Base-by-base conservation (phyloP, 2,888 invertebrate species). In the Liopterus haemorrhoidalis region DNA sequence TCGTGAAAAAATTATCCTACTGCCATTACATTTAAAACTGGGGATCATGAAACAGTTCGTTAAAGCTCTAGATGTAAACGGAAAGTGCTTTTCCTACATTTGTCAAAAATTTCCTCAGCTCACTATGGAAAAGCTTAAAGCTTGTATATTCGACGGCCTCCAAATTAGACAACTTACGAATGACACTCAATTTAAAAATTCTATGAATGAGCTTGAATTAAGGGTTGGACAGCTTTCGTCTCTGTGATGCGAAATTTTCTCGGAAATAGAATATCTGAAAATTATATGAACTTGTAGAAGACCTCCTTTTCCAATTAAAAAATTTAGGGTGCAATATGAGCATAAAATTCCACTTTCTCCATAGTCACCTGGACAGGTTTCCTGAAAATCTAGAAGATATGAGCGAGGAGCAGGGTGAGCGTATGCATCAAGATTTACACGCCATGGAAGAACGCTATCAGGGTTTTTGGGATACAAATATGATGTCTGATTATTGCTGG, bases 41-140 rank as follows among this genome's bases (percentile, higher is more conserved):
- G 56, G 55, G 2, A 25, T 54, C 16, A 49, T 56, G 32, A 58
- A 59, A 49, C 50, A 58, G 40, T 56, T 56, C 47, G 53, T 56
- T 1, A 57, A 55, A 43, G 45, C 52, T 15, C 39, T 55, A 22
- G 38, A 53, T 35, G 41, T 48, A 48, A 37, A 48, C 35, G 48
- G 46, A 5, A 21, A 38, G 16, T 54, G 48, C 25, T 51, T 51
- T 40, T 30, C 27, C 11, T 54, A 43, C 25, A n/a, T 54, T 37
- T 45, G 33, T 25, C 36, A 39, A 24, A 49, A 49, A 33, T 52
- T 55, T 49, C 50, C 49, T 31, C n/a, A 28, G 11, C 21, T 50
- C 41, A 50, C 49, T 28, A 47, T 22, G 18, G 49, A 48, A 41
- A 54, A 55, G 48, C 28, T 54, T 20, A 54, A 50, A 51, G 53